Evolutionary conservation across 2,113 vertebrate genomes (phyloP), one percentile per base, ranked within the genome.

Genomic region (Brachyhypopomus gauderio): DNA sequence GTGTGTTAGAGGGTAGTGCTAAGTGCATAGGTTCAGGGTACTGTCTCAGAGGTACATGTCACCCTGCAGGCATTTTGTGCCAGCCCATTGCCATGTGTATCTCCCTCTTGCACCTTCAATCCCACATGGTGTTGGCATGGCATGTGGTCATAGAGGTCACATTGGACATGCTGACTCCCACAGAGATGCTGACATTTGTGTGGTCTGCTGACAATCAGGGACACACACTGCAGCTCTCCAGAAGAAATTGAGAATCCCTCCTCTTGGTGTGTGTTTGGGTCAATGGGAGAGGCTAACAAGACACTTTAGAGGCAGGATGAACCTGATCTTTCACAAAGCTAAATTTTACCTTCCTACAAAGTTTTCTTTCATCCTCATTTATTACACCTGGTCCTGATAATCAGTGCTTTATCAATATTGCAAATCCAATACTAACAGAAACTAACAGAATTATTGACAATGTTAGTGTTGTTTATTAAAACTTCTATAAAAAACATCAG

Each of bases 171-270:
- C 38, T 48, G 78, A 38, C 38, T 80, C 36, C 76, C 20, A 38
- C 9, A 27, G 11, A 48, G 55, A 79, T 8, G 27, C 71, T 76
- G 77, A 79, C 78, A 84, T 84, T 71, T 84, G 16, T 63, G 63
- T 62, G 16, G 56, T 74, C 77, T 62, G 77, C 77, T 70, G 72
- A 79, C 66, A 74, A 63, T 34, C 58, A 45, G 77, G 17, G 25
- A 30, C 25, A 19, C 41, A 7, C 67, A 71, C 67, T 30, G 30
- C 38, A 36, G 38, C 36, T 30, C 58, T 76, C 58, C 17, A 48
- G 36, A 60, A 34, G 22, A 69, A 17, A 75, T 38, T 27, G 52
- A 59, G n/a, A n/a, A n/a, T n/a, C 27, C 67, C 59, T 27, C n/a
- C 48, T 11, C 25, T 30, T 12, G 14, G 62, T 64, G 22, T 64